Evolutionary conservation across 2,888 invertebrate genomes (phyloP).

Genomic region (Ennomos quercinarius): DNA sequence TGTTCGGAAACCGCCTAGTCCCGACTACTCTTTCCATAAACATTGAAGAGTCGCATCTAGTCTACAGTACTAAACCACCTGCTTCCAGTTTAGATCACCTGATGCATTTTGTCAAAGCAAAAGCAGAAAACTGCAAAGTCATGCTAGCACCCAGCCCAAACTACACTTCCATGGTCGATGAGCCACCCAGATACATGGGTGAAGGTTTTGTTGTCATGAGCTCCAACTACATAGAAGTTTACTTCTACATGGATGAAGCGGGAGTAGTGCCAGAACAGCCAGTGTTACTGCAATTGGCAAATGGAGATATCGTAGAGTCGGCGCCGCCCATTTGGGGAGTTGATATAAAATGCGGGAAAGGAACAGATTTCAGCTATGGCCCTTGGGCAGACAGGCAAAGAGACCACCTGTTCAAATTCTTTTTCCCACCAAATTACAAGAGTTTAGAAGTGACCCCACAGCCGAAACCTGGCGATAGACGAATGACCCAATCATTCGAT

Average conservation of each 20-base stretch:
- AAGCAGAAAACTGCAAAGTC: conserved; percentile 97
- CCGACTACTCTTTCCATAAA: conserved; percentile 97
- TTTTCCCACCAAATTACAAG: conserved; percentile 96
- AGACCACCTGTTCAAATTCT: conserved; percentile 97
- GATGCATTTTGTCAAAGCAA: conserved; percentile 98
- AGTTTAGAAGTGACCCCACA: conserved; percentile 92
- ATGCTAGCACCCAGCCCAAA: conserved; percentile 98
- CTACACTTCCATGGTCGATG: conserved; percentile 96
- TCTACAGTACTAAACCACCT: conserved; percentile 97
- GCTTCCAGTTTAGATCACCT: conserved; percentile 96
- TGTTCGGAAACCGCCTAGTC: conserved; percentile 97
- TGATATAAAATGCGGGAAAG: conserved; percentile 97
- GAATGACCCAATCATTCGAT: conserved; percentile 96
- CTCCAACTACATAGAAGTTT: conserved; percentile 96
- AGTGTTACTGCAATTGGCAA: conserved; percentile 94
- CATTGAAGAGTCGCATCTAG: conserved; percentile 97
- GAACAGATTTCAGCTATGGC: conserved; percentile 98
- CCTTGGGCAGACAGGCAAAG: conserved; percentile 99
- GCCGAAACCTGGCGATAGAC: conserved; percentile 94
- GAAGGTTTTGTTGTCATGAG: conserved; percentile 99
- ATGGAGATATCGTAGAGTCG: conserved; percentile 96
- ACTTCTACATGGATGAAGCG: conserved; percentile 99
- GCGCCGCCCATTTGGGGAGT: conserved; percentile 98
- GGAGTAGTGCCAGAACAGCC: conserved; percentile 97
- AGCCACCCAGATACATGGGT: conserved; percentile 98